phyloP scores from a whole-genome alignment of 2,888 invertebrate species.

The Dasypogon diadema region DNA sequence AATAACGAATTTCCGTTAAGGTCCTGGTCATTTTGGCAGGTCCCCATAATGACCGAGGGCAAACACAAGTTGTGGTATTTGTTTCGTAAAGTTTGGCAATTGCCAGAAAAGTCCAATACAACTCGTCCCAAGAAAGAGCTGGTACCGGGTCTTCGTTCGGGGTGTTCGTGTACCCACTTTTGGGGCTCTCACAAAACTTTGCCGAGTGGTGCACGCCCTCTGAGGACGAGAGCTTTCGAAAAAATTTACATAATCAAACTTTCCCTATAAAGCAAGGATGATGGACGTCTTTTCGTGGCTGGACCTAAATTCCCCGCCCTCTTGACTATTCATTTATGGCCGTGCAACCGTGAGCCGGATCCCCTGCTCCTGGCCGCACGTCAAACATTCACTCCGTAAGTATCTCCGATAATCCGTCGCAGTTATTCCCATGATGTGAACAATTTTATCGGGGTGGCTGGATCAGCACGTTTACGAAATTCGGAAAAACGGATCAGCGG shows the following conservation, averaged over 20 bases:
- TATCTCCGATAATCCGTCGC: background rate
- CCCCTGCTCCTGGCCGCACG: background rate
- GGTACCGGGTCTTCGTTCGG: no score
- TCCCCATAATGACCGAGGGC: conserved; percentile 13
- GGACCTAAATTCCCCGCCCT: background rate
- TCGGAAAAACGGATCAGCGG: background rate
- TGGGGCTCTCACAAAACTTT: no score
- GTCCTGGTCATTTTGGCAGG: background rate
- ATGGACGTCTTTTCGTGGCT: background rate
- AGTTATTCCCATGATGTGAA: background rate
- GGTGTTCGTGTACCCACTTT: no score
- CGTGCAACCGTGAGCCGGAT: no score
- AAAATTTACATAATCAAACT: conserved; percentile 18
- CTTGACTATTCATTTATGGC: background rate
- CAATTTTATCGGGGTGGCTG: background rate
- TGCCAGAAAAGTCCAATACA: background rate
- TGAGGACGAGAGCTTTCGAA: background rate
- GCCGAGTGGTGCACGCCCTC: no score
- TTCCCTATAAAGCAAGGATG: background rate
- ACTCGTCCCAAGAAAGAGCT: background rate
- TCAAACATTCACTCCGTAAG: background rate
- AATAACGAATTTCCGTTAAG: conserved; percentile 24
- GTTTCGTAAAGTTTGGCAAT: conserved; percentile 6
- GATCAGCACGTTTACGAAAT: conserved; percentile 10
- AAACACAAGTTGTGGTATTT: conserved; percentile 25